Evolutionary conservation across 2,888 invertebrate species (phyloP), one percentile per base, ranked within the genome.

Genomic region (Luffia ferchaultella): DNA sequence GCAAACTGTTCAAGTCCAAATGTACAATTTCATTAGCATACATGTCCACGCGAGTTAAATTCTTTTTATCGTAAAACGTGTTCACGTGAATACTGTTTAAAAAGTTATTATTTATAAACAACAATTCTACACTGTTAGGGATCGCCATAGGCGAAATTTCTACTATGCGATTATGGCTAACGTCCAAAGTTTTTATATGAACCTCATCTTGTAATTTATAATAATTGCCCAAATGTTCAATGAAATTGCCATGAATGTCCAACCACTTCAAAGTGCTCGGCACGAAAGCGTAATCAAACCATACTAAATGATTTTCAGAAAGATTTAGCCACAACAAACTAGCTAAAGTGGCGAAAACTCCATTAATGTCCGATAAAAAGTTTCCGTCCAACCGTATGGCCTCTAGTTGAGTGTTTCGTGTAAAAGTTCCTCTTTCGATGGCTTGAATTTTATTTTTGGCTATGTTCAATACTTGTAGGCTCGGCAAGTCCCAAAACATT

Each of bases 211-310:
- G 92, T 57, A 93, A 86, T 73, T 93, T 92, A 70, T 93, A 95
- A 70, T 95, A 95, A 78, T 96, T 96, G 49, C 91, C 93, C 58
- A 96, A 84, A 53, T 91, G 90, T 76, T 93, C 92, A 63, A 96
- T 94, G 63, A 92, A 93, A 74, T 96, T 96, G 49, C 93, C 91
- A 70, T 95, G 95, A 65, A 96, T 90, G 69, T 96, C 95, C 67
- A 96, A 84, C 93, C 94, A 95, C 77, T 93, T 93, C 52, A 96
- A 82, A 74, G 93, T 94, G 58, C 90, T 91, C 19, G 96, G 96
- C 63, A 96, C 91, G 72, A 96, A 93, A 50, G 95, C 95, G 70
- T 94, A 96, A 75, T 96, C 96, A 76, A 96, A 96, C 93, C 94
- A 94, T 60, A 93, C 92, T 65, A 96, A 85, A 80, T 93, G 93